Conservation (phyloP, 1,140 invertebrate genomes). For the Spodoptera frugiperda region DNA sequence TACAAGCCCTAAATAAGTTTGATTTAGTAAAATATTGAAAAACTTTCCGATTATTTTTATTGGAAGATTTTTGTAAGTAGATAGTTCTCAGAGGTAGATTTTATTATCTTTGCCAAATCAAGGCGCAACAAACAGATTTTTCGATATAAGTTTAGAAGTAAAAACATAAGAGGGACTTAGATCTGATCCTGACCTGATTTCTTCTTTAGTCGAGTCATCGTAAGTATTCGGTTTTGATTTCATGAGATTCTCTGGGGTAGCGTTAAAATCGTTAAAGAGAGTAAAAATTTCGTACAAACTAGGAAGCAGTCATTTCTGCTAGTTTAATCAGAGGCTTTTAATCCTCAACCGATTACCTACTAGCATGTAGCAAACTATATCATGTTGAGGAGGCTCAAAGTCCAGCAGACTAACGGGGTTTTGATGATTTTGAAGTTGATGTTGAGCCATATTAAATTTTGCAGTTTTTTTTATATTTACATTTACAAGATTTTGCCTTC, state of each 20-base stretch:
- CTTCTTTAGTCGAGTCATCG: no score
- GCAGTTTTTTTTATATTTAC: no score
- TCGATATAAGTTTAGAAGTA: slow-evolving; percentile 14
- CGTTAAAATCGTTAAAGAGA: no score
- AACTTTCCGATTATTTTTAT: slow-evolving; percentile 40
- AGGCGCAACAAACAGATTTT: slow-evolving; percentile 18
- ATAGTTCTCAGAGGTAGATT: not conserved
- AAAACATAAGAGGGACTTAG: not conserved
- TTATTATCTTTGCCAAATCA: slow-evolving; percentile 5
- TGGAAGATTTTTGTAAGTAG: slow-evolving; percentile 1
- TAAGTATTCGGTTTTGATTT: no score
- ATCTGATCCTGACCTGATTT: no score
- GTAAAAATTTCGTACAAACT: no score
- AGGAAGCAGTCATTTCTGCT: not conserved
- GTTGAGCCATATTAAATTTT: no score
- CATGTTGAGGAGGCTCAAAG: not conserved
- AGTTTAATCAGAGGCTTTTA: not conserved
- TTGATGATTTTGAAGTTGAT: no score
- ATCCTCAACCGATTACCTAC: not conserved
- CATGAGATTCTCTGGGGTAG: no score
- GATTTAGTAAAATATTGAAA: slow-evolving; percentile 36
- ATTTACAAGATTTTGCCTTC: no score
- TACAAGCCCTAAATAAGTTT: slow-evolving; percentile 8
- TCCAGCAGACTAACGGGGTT: no score
- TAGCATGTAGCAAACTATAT: no score